Base-by-base conservation (phyloP, 2,888 invertebrate species). In the Coremacera marginata region DNA sequence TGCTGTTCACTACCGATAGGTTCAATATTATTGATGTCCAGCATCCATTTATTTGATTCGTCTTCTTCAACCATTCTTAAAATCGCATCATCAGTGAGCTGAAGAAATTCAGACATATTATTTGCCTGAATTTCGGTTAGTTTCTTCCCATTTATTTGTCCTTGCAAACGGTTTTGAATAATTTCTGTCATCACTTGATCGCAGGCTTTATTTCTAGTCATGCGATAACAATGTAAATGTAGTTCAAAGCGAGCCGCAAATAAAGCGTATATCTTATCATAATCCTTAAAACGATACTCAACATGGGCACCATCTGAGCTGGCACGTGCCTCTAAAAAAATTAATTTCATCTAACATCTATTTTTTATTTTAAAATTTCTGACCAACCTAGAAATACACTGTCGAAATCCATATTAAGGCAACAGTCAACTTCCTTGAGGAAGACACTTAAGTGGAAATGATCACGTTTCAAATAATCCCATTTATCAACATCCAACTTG, bases 401-500 rank as follows among this genome's bases (percentile, higher is more conserved):
- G 77, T 86, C 84, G 71, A 88, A 87, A 25, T 86, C 80, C 80
- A 85, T 79, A 79, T 85, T 80, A 0, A 83, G 80, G 19, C 80
- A 68, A 72, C 76, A 84, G 27, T 84, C 14, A n/a, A 76, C 34
- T 37, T 19, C 31, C n/a, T 81, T 74, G 9, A 80, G 49, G 77
- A 52, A 76, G 34, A n/a, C 49, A 19, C 31, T 55, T 9, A 71
- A 27, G 16, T 79, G 82, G 71, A 89, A 87, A 62, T 90, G 89
- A 84, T 93, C 94, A 27, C 94, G 89, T 22, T 91, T 87, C 67
- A 94, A 88, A 83, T 94, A 94, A 82, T 94, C 94, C 91, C 92
- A 92, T 84, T 93, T 93, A 84, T 94, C 93, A 0, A 93, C 93
- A 85, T 93, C 93, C 22, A 93, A 88, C 9, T 91, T 91, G 80